Percentiles rank a stretch among this genome's conserved stretches.
These are phyloP conservation scores for Drosophila busckii DNA, from an alignment of 1,140 invertebrate genomes.

Conservation along the genomic window DNA sequence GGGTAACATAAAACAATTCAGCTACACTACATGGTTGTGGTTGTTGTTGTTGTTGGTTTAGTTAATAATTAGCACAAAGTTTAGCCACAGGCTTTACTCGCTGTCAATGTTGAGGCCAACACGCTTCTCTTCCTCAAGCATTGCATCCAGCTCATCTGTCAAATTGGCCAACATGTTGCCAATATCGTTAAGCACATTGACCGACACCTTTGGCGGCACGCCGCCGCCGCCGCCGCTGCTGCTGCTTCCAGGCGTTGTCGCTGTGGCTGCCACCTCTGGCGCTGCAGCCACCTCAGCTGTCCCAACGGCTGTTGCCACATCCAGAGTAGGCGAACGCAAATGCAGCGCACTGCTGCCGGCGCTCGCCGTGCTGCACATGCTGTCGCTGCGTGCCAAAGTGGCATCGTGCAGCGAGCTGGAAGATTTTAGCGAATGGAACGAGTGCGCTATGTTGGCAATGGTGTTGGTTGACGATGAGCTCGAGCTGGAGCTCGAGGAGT, in stretches of 20 bases:
- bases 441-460: constrained; percentile 76
- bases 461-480: constrained; percentile 78
- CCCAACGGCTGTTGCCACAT: constrained; percentile 17
- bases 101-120: constrained; percentile 85
- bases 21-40: constrained; percentile 58
- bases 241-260: too few relatives aligned
- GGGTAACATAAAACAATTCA: constrained; percentile 42
- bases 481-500: constrained; percentile 77
- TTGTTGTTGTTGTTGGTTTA: constrained; percentile 15
- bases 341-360: constrained; percentile 61
- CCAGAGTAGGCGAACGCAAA: constrained; percentile 68
- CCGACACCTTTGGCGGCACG: constrained; percentile 82
- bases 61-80: not conserved
- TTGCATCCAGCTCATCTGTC: constrained; percentile 95
- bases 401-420: constrained; percentile 75
- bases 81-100: constrained; percentile 42
- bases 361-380: constrained; percentile 65
- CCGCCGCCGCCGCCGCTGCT: not conserved
- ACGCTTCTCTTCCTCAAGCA: constrained; percentile 94
- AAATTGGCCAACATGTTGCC: constrained; percentile 97
- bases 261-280: constrained; percentile 8
- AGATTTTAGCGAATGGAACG: constrained; percentile 77
- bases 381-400: constrained; percentile 59
- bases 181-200: constrained; percentile 96
- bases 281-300: constrained; percentile 11